Conservation (phyloP, 2,888 invertebrate species). For the Papilio gigon region DNA sequence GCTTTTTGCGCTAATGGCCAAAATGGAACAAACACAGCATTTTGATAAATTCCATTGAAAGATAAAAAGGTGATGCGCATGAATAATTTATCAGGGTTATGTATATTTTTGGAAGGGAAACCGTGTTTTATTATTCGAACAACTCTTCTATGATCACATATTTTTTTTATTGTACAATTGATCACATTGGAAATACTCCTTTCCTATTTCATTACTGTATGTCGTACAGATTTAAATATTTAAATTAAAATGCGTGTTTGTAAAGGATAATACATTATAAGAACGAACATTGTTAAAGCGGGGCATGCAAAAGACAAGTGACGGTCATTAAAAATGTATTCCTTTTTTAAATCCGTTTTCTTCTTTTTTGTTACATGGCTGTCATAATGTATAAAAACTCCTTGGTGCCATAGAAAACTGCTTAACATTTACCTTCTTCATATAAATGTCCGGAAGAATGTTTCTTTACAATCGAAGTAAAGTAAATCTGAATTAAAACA, state of each 20-base stretch:
- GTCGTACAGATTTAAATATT: no score
- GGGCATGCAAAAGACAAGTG: no score
- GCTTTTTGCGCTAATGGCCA: constrained; percentile 9
- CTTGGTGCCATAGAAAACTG: no score
- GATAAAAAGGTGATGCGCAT: constrained; percentile 27
- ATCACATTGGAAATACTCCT: constrained; percentile 1
- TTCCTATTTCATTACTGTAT: not conserved
- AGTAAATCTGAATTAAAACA: not conserved
- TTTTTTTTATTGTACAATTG: constrained; percentile 22
- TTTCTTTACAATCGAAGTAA: not conserved
- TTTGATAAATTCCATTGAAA: constrained; percentile 28
- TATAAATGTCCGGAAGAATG: no score
- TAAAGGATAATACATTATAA: no score
- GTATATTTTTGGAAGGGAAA: constrained; percentile 25
- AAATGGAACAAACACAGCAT: constrained; percentile 28
- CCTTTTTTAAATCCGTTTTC: no score
- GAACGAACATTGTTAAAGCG: no score
- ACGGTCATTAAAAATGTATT: no score
- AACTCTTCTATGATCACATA: constrained; percentile 3
- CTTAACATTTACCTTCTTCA: no score
- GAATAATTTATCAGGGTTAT: constrained; percentile 39
- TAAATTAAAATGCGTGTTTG: no score
- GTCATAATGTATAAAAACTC: no score
- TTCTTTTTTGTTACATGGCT: no score
- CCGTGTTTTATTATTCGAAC: constrained; percentile 19